A percentile compares a stretch with the other conserved stretches of the same genome.
Evolutionary conservation across 37 sponge, comb jelly and placozoan species (phyloP).

Genomic region (Ephydatia muelleri): DNA sequence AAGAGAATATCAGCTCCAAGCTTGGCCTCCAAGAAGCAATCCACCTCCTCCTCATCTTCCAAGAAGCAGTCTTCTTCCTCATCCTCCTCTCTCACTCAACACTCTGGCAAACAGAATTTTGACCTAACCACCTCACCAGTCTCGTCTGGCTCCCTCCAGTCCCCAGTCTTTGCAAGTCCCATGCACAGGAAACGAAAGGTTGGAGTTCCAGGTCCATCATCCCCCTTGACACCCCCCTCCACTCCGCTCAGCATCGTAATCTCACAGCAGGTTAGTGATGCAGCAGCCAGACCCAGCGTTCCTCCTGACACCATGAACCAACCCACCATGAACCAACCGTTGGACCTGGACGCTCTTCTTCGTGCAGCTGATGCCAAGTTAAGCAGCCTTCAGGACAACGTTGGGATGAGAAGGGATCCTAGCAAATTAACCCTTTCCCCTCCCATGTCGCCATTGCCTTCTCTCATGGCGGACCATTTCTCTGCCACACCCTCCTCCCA

Average conservation of each 20-base stretch:
- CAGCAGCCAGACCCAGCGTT: not conserved
- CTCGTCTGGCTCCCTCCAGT: not conserved
- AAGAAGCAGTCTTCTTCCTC: not conserved
- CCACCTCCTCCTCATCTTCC: not conserved
- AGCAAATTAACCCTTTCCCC: not conserved
- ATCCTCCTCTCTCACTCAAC: not conserved
- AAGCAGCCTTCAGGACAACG: not conserved
- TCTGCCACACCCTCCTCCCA: slow-evolving; percentile 3
- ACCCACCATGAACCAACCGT: not conserved
- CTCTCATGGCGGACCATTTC: slow-evolving; percentile 14
- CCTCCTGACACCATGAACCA: too few species aligned
- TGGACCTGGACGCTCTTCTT: not conserved
- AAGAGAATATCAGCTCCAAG: not conserved
- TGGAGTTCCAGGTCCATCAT: not conserved
- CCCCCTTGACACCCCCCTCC: not conserved
- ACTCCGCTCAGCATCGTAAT: not conserved
- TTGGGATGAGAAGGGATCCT: not conserved
- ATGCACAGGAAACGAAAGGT: not conserved
- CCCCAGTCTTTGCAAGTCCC: not conserved
- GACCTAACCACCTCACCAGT: not conserved
- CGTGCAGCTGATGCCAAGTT: not conserved
- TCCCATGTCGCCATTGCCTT: slow-evolving; percentile 11
- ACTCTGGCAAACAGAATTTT: not conserved
- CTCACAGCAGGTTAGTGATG: not conserved
- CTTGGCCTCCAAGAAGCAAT: not conserved